Evolutionary conservation across 2,888 invertebrate genomes (phyloP), one percentile per base, ranked within the genome.

Genomic region (Drosophila acutilabella): DNA sequence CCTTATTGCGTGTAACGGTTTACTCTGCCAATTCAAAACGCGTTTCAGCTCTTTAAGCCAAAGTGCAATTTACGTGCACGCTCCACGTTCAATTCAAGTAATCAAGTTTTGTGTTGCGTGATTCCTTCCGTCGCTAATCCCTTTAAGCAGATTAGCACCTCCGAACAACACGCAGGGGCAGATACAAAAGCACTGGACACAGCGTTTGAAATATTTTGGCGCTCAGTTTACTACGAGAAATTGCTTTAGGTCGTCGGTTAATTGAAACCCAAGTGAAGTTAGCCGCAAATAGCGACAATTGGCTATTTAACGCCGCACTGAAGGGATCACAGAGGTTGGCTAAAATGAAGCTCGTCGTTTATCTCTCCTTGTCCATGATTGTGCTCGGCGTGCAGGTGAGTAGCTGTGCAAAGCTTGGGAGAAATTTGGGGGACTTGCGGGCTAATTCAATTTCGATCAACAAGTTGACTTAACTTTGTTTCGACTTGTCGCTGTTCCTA

Each of bases 281-380:
- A 16, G 62, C 54, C 51, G 38, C 10, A 50, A 45, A 44, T 23
- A 64, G 45, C 54, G 75, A 41, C 71, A 62, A 68, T 66, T 72
- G 66, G 40, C 64, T 66, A 69, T 86, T 88, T 74, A 42, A 68
- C 59, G 57, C 58, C 41, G 18, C 47, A 40, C 30, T 48, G 26
- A 45, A 16, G 41, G 38, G 56, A 36, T 10, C 44, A 36, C 36
- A 41, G 60, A 75, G 42, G 38, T 66, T 74, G 71, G 70, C 36
- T 80, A 69, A 72, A 64, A 92, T 92, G 92, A 92, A 91, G 87
- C 90, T 91, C 52, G 90, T 87, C 47, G 80, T 90, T 33, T 89
- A 92, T 70, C 78, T 92, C 67, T 92, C 90, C 53, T 77, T 92
- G 74, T 90, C 91, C 61, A 86, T 92, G 83, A 89, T 92, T 81